These are phyloP conservation scores for Slavum lentiscoides DNA, from an alignment of 2,888 invertebrate species.

Conservation along the genomic window DNA sequence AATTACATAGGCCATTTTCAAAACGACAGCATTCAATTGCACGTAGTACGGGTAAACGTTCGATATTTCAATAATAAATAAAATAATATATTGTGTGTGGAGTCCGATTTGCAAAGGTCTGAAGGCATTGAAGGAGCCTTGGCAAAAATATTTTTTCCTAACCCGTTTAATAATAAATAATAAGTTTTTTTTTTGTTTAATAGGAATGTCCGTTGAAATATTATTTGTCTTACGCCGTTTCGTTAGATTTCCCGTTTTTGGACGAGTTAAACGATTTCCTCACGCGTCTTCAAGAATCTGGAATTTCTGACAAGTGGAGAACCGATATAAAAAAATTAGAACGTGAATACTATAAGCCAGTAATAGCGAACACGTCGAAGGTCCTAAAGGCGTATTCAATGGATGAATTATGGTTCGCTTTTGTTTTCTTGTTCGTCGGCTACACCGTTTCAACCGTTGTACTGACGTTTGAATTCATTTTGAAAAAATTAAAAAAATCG, in stretches of 20 bases:
- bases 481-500: constrained; percentile 14
- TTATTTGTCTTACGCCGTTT: constrained; percentile 27
- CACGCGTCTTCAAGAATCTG: constrained; percentile 35
- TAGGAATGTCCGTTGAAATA: constrained; percentile 46
- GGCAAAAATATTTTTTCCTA: no score
- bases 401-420: constrained; percentile 51
- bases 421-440: constrained; percentile 43
- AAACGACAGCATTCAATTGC: constrained; percentile 27
- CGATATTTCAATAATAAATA: no score
- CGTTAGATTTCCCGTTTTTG: constrained; percentile 44
- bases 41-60: constrained; percentile 16
- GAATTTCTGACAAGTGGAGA: constrained; percentile 37
- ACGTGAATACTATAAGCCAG: constrained; percentile 9
- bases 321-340: constrained; percentile 23
- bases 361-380: background rate
- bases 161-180: background rate
- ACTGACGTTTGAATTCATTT: constrained; percentile 21
- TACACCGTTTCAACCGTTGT: constrained; percentile 2
- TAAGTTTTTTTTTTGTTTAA: background rate
- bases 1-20: constrained; percentile 24
- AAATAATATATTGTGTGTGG: no score
- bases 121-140: no score
- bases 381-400: constrained; percentile 36
- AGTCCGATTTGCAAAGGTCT: no score
- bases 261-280: constrained; percentile 45